Base-by-base conservation (phyloP, 1,140 invertebrate genomes). In the Ostrea denselamellosa region DNA sequence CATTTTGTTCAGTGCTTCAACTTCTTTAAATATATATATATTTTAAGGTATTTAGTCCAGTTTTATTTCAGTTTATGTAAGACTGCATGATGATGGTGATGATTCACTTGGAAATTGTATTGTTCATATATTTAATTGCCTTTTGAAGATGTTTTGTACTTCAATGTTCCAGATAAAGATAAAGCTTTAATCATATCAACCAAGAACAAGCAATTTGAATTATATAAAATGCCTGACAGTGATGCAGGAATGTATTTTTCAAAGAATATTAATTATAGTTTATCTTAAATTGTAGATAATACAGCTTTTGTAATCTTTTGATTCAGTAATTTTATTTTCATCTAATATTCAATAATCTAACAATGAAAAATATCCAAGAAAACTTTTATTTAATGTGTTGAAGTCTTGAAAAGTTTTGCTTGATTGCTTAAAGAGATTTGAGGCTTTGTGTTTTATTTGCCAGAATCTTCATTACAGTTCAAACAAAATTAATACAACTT, bases 311-410 rank as follows among this genome's bases (percentile, higher is more conserved):
- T 77, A 28, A 77, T 77, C 68, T 25, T 77, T 77, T 77, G 68
- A 77, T 25, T 77, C 68, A 10, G 14, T 77, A 77, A 77, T 77
- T 77, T 77, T 77, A 25, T 77, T 28, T 77, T 77, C 25, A 77
- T 77, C 68, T 77, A 28, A 77, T 77, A 77, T 77, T 77, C 25
- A 77, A 77, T 77, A 22, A 77, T 14, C 25, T 77, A 77, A 77
- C 68, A 77, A 77, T 77, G 68, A 77, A 77, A 62, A 77, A 77
- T 77, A 77, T 77, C 68, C 68, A 77, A 77, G 68, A 77, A 77
- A 77, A 77, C 68, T 77, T 62, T 77, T 77, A 77, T 77, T 77
- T 34, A 34, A 19, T 22, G 22, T 34, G 25, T 77, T 28, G 14
- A 77, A 77, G 68, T 77, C 68, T 28, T 22, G 68, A 77, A 77